Conservation (phyloP, 2,797 vertebrate genomes). For the Caiman crocodilus region DNA sequence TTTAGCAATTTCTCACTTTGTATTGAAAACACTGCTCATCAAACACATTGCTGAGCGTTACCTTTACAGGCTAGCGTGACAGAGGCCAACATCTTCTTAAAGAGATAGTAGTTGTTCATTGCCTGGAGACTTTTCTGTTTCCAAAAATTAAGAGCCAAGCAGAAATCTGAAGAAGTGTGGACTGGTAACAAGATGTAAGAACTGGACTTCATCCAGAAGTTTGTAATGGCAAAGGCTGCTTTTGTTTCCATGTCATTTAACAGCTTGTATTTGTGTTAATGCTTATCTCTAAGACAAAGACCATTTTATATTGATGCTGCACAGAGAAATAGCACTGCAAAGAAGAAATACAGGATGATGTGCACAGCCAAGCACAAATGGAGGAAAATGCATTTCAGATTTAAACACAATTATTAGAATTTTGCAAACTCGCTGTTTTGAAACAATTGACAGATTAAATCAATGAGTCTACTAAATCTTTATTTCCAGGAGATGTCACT, state of each 20-base stretch:
- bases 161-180: background rate
- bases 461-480: background rate
- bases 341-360: background rate
- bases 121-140: background rate
- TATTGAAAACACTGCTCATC: background rate
- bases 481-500: constrained; percentile 52
- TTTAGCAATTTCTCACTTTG: background rate
- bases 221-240: background rate
- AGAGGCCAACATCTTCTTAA: constrained; percentile 16
- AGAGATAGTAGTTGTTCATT: background rate
- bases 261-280: constrained; percentile 11
- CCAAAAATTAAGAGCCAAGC: constrained; percentile 4
- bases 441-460: background rate
- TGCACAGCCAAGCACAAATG: background rate
- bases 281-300: constrained; percentile 36
- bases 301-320: background rate
- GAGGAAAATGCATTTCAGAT: background rate
- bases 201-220: constrained; percentile 7
- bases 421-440: background rate
- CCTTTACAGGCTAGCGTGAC: background rate
- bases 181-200: background rate
- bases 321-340: constrained; percentile 32
- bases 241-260: background rate
- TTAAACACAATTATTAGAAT: background rate
- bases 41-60: background rate